Evolutionary conservation across 2,888 invertebrate species (phyloP), one percentile per base, ranked within the genome.

Genomic region (Ceratothoa steindachneri): DNA sequence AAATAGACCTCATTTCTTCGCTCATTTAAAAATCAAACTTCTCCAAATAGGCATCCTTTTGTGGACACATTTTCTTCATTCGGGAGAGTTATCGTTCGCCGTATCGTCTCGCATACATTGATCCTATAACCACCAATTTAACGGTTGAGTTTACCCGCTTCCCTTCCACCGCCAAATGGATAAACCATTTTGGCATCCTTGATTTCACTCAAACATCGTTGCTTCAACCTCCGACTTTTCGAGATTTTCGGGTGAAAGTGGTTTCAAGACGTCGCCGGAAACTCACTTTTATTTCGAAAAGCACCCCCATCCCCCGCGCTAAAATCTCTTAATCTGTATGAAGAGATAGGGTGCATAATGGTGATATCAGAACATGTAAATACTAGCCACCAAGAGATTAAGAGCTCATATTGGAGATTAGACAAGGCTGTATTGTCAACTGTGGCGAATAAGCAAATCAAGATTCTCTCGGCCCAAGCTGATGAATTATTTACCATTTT

Each of bases 171-270:
- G 71, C 60, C 71, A 71, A 71, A 71, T 64, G 64, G 64, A 71
- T 71, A 71, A 71, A 71, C 71, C 64, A 71, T 64, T 71, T 71
- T 71, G 71, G 71, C 30, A 71, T 71, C 71, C 71, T 71, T 71
- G 71, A 71, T 71, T 71, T 71, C 64, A 30, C 71, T 30, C 71
- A 22, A 60, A 41, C 41, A 9, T 41, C 41, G 15, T 41, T 41
- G 41, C 41, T 9, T 41, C 41, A 15, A 9, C 41, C 41, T 5
- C 41, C 41, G 41, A 41, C 41, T 41, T 41, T 15, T 41, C 41
- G 15, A 41, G 41, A 41, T 15, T 5, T 41, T 9, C 15, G 15
- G 41, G 15, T 41, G 41, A 15, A 41, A 69, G 53, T 30, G 27
- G 30, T n/a, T 2, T 24, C 3, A 30, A 22, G 41, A 19, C 5